phyloP scores from a whole-genome alignment of 2,113 vertebrate genomes.

The Pyxicephalus adspersus region DNA sequence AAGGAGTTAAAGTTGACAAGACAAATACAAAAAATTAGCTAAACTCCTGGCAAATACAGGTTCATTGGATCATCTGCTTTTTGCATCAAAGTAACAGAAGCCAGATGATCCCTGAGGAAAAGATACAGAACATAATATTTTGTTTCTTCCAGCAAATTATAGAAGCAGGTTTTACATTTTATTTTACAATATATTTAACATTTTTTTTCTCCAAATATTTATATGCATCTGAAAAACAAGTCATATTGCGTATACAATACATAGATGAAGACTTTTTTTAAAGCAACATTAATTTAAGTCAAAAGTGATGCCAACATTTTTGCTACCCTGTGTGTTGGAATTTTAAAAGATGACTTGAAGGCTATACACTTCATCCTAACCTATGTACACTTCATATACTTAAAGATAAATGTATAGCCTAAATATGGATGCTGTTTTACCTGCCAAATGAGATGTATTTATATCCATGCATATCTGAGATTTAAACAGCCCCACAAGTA shows the following conservation, averaged over 20 bases:
- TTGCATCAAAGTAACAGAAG: conserved; percentile 44
- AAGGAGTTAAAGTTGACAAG: conserved; percentile 40
- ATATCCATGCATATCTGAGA: too few relatives aligned
- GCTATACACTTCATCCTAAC: too few relatives aligned
- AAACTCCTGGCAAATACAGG: conserved; percentile 18
- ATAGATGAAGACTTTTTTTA: neutral
- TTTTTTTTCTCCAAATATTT: neutral
- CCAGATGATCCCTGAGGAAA: conserved; percentile 36
- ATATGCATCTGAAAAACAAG: conserved; percentile 8
- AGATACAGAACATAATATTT: conserved; percentile 39
- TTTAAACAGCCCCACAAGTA: too few relatives aligned
- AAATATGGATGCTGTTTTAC: too few relatives aligned
- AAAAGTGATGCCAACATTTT: neutral
- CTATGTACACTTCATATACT: too few relatives aligned
- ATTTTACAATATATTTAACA: neutral
- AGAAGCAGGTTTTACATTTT: conserved; percentile 8
- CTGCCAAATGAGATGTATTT: too few relatives aligned
- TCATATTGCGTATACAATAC: neutral
- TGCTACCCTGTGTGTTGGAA: too few relatives aligned
- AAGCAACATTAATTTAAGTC: neutral
- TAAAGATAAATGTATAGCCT: too few relatives aligned
- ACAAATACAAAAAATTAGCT: conserved; percentile 24
- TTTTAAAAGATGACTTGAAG: too few relatives aligned
- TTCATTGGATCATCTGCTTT: conserved; percentile 47
- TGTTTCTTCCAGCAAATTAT: conserved; percentile 17